Conservation (phyloP, 2,113 vertebrate genomes). For the Charadrius vociferus region DNA sequence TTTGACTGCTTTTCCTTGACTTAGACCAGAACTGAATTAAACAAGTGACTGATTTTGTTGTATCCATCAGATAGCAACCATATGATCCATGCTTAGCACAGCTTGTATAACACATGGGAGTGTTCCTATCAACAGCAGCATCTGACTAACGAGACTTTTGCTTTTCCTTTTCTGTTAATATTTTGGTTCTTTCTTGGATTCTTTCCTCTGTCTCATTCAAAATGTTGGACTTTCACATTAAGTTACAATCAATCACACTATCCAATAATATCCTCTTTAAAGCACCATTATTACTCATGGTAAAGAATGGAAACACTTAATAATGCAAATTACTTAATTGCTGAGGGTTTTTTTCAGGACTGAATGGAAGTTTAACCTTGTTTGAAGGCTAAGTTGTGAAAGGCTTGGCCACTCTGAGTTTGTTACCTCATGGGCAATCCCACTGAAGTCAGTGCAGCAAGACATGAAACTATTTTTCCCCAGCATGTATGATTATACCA, state of each 20-base stretch:
- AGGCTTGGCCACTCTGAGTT: background rate
- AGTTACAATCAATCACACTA: background rate
- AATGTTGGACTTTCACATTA: background rate
- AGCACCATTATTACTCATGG: background rate
- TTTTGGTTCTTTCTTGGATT: constrained; percentile 48
- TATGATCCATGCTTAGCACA: constrained; percentile 42
- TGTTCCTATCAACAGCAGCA: constrained; percentile 2
- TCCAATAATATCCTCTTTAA: background rate
- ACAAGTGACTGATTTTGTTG: constrained; percentile 6
- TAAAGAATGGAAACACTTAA: background rate
- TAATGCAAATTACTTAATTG: background rate
- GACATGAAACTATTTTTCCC: background rate
- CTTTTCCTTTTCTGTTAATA: constrained; percentile 41
- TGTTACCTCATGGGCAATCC: background rate
- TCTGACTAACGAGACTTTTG: constrained; percentile 28
- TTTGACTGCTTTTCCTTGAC: background rate
- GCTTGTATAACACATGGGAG: constrained; percentile 57
- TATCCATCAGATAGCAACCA: background rate
- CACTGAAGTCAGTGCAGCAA: background rate
- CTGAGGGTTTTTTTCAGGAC: background rate
- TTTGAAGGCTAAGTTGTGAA: background rate
- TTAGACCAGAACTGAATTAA: background rate
- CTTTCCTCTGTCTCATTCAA: background rate
- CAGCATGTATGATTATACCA: background rate
- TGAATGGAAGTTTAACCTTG: background rate